A percentile compares a stretch with the other conserved stretches of the same genome.
These are phyloP conservation scores for Oceanodroma tethys DNA, from an alignment of 2,113 vertebrate genomes.

Conservation along the genomic window DNA sequence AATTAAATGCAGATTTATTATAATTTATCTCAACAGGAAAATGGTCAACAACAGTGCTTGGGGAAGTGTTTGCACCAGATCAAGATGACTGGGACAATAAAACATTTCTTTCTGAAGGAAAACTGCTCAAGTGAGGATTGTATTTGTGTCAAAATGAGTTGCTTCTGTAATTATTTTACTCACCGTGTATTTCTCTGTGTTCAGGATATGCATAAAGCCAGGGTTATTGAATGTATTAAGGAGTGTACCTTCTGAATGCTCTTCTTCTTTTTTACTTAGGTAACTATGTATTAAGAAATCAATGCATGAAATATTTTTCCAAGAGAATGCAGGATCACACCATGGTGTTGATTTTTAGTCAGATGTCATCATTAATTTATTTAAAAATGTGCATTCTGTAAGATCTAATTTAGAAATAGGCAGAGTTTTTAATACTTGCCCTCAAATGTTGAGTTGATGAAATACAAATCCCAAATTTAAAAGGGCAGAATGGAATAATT, in stretches of 20 bases:
- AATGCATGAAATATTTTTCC: not conserved
- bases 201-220: not conserved
- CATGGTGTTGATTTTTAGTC: not conserved
- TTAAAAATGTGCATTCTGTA: not conserved
- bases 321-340: not conserved
- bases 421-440: not conserved
- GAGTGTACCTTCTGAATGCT: not conserved
- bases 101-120: constrained; percentile 85
- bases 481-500: not conserved
- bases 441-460: not conserved
- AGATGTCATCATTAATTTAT: not conserved
- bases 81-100: constrained; percentile 93
- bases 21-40: constrained; percentile 75
- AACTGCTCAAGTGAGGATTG: constrained; percentile 81
- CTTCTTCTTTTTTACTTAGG: not conserved
- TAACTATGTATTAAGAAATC: not conserved
- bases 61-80: constrained; percentile 86
- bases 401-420: not conserved
- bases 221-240: not conserved
- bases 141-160: constrained; percentile 53
- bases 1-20: constrained; percentile 66
- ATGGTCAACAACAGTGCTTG: constrained; percentile 81
- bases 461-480: not conserved
- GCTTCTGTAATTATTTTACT: constrained; percentile 42
- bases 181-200: not conserved